A percentile compares a stretch with the other conserved stretches of the same genome.
Evolutionary conservation across 2,888 invertebrate genomes (phyloP).

Genomic region (Luperina testacea): DNA sequence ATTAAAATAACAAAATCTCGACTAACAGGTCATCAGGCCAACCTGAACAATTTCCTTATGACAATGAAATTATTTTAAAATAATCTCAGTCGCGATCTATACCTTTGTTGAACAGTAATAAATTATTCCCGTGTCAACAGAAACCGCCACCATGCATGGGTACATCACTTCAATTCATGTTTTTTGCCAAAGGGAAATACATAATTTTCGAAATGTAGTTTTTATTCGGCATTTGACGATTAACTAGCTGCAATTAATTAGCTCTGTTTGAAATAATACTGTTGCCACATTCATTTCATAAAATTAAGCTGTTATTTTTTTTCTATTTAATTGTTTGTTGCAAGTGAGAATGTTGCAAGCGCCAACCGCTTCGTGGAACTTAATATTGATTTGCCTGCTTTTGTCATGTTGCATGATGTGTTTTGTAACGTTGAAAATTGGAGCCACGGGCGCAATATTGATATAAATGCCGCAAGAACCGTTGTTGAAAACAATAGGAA

Average conservation of each 20-base stretch:
- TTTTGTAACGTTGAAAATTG: background rate
- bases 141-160: background rate
- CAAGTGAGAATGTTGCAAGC: background rate
- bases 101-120: conserved; percentile 24
- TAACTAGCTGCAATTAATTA: background rate
- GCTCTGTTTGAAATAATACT: background rate
- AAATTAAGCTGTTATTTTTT: background rate
- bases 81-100: conserved; percentile 32
- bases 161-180: background rate
- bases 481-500: background rate
- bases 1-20: conserved; percentile 30
- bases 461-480: background rate
- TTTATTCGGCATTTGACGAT: background rate
- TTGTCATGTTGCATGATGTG: background rate
- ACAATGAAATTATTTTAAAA: conserved; percentile 34
- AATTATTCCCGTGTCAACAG: background rate
- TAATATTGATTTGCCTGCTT: too few species aligned
- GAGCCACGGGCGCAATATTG: background rate
- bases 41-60: background rate
- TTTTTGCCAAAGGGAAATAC: conserved; percentile 1
- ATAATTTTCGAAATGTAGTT: background rate
- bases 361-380: background rate
- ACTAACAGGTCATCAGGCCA: conserved; percentile 20
- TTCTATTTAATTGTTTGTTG: background rate
- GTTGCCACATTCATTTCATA: background rate